A percentile compares a stretch with the other conserved stretches of the same genome.
phyloP scores from a whole-genome alignment of 2,113 vertebrate species.

The Pterocles orientalis region DNA sequence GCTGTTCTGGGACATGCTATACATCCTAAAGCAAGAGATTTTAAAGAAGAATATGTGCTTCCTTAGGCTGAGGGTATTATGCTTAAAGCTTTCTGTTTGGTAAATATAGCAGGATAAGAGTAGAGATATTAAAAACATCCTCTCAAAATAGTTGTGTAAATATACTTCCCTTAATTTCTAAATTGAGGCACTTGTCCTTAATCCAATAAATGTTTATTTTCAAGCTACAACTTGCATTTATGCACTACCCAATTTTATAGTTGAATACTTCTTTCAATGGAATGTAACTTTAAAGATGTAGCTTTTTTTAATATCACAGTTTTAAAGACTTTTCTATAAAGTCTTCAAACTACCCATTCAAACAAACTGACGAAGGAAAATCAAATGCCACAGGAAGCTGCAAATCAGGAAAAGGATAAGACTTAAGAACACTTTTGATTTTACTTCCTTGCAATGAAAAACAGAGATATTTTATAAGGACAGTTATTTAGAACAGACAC shows the following conservation, averaged over 20 bases:
- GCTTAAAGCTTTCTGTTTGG: not conserved
- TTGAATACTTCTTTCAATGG: not conserved
- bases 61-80: not conserved
- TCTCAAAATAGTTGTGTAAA: not conserved
- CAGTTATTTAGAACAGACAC: not conserved
- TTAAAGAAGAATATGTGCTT: not conserved
- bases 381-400: slow-evolving; percentile 18
- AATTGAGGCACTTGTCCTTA: not conserved
- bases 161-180: not conserved
- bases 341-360: not conserved
- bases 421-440: slow-evolving; percentile 20
- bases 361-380: slow-evolving; percentile 31
- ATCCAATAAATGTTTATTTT: not conserved
- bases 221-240: not conserved
- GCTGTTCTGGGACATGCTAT: not conserved
- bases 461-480: not conserved
- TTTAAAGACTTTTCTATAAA: not conserved
- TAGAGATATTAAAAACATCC: not conserved
- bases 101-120: not conserved
- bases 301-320: not conserved
- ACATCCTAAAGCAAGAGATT: not conserved
- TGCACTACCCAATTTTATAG: not conserved
- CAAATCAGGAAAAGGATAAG: slow-evolving; percentile 22
- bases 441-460: slow-evolving; percentile 17
- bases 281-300: not conserved